Conservation (phyloP, 2,888 invertebrate species). For the Flabesymbios commensalis region DNA sequence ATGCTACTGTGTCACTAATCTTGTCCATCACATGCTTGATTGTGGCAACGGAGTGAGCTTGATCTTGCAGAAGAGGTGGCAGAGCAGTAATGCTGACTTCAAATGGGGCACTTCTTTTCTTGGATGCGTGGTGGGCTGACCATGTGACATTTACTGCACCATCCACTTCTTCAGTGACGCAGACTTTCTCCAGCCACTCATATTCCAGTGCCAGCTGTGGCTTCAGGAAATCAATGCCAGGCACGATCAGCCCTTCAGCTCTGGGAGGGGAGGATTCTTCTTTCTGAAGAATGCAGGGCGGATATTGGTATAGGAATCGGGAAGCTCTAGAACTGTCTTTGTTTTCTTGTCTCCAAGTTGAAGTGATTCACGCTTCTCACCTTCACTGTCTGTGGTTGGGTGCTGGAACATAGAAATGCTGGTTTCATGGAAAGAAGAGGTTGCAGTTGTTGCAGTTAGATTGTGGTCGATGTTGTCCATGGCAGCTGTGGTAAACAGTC, state of each 20-base stretch:
- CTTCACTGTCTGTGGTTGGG: constrained; percentile 15
- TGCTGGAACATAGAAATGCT: constrained; percentile 35
- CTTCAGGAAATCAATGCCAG: not conserved
- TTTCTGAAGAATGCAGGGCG: constrained; percentile 18
- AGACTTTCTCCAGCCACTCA: constrained; percentile 17
- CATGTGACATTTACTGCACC: constrained; percentile 7
- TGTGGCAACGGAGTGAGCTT: constrained; percentile 18
- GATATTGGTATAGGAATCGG: constrained; percentile 27
- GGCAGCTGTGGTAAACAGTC: constrained; percentile 35
- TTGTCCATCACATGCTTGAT: constrained; percentile 25
- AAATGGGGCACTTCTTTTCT: constrained; percentile 1
- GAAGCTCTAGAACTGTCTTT: constrained; percentile 27
- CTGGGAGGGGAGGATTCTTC: constrained; percentile 17
- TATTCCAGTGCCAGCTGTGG: constrained; percentile 11
- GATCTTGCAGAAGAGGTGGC: constrained; percentile 11
- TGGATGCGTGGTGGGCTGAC: constrained; percentile 20
- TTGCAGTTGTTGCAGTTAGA: constrained; percentile 29
- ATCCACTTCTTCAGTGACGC: constrained; percentile 9
- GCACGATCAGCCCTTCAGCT: not conserved
- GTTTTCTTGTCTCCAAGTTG: not conserved
- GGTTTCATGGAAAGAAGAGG: constrained; percentile 32
- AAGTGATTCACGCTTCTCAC: constrained; percentile 13
- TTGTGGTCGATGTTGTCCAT: constrained; percentile 39
- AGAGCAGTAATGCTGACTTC: constrained; percentile 16
- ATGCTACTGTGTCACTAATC: constrained; percentile 13